Base-by-base conservation (phyloP, 2,888 invertebrate genomes). In the Ichneumoninae sp. region DNA sequence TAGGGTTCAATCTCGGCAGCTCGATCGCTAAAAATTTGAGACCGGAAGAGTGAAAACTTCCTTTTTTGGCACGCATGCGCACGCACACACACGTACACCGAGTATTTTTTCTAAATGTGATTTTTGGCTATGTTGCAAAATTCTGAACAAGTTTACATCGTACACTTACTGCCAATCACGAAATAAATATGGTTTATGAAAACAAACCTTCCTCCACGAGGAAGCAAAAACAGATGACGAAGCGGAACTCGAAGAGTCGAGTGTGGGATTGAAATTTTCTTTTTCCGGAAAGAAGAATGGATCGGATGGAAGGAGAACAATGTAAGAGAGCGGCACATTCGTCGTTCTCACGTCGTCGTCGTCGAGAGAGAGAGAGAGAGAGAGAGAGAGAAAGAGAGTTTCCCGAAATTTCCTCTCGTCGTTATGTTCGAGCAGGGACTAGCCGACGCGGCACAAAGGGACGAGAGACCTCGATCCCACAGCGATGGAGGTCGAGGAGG, bases 401-500 rank as follows among this genome's bases (percentile, higher is more conserved):
- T 57, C 66, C 66, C 19, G 36, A 36, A 57, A 76, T 80, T 79
- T 72, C 7, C 79, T 65, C 70, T 57, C 70, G 54, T 71, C 79
- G 75, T 70, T 30, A 62, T 83, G 70, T 70, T 66, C 79, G 54
- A 70, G 70, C 22, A 44, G 19, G 13, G 16, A 57, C 26, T n/a
- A 57, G 62, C 54, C 50, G 50, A 78, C 10, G 68, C 52, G 69
- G 79, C 52, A 83, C 74, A 83, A 83, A 74, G 79, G 79, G 62
- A 83, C 69, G 70, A 50, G 78, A 36, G 26, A 72, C 62, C 60
- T 78, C 81, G 66, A 82, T 76, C 62, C 16, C 57, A 30, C 22
- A 10, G 52, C 19, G 54, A 77, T 83, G 74, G 72, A 78, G 78
- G 82, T 82, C 78, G 78, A 78, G 74, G 78, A 74, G 74, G 44